phyloP scores from a whole-genome alignment of 2,888 invertebrate genomes.

The Archips xylosteana region DNA sequence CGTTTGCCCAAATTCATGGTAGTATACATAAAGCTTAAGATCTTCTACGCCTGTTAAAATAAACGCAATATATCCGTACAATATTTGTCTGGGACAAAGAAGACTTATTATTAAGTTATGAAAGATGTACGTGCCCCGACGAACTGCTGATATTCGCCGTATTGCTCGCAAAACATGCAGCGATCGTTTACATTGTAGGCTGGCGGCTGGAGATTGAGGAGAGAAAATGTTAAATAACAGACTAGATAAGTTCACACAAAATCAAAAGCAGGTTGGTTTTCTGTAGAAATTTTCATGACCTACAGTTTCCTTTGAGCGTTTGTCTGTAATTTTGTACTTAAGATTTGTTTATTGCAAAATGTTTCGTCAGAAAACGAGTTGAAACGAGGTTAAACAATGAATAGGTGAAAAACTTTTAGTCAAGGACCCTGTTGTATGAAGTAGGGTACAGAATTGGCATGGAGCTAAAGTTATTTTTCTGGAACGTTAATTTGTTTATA shows the following conservation, averaged over 20 bases:
- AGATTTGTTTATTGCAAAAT: neutral
- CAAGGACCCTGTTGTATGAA: too few species aligned
- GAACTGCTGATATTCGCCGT: neutral
- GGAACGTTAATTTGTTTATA: too few species aligned
- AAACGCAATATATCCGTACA: neutral
- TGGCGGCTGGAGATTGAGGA: neutral
- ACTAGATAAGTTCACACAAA: neutral
- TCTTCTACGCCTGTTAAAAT: neutral
- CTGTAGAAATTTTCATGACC: neutral
- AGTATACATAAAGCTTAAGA: neutral
- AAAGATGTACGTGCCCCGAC: constrained; percentile 1
- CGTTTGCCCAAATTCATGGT: neutral
- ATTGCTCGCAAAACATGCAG: neutral
- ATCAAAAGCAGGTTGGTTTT: neutral
- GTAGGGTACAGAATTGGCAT: too few species aligned
- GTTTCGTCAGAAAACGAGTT: neutral
- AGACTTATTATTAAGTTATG: constrained; percentile 10
- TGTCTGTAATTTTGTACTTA: neutral
- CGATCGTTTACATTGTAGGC: neutral
- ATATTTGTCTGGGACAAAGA: neutral
- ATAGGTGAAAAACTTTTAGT: too few species aligned
- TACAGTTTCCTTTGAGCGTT: neutral
- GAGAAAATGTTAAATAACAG: neutral
- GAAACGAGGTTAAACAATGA: too few species aligned
- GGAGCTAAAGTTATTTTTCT: too few species aligned